phyloP scores from a whole-genome alignment of 2,113 vertebrate genomes.

The Pogona vitticeps region DNA sequence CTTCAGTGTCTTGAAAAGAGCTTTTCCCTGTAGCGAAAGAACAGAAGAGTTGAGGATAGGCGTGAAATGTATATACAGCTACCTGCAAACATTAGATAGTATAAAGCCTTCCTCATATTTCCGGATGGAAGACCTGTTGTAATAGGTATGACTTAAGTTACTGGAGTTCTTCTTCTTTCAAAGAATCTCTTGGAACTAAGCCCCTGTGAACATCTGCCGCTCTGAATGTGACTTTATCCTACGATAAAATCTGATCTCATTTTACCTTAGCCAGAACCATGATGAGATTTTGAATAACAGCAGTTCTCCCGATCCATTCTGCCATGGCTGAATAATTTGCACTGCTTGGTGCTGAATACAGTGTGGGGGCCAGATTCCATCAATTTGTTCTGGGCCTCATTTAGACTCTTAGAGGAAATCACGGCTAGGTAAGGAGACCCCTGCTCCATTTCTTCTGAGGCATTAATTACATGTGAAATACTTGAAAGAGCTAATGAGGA shows the following conservation, averaged over 20 bases:
- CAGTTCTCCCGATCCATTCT: neutral
- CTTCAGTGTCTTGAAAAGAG: too few species aligned
- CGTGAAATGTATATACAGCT: too few species aligned
- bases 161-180: neutral
- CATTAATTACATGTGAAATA: slow-evolving; percentile 28
- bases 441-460: neutral
- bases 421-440: neutral
- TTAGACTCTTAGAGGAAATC: neutral
- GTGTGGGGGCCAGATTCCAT: neutral
- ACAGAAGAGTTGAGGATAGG: too few species aligned
- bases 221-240: neutral
- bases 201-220: too few species aligned
- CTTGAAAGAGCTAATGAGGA: slow-evolving; percentile 38
- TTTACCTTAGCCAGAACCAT: neutral
- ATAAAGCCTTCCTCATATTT: neutral
- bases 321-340: neutral
- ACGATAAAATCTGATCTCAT: neutral
- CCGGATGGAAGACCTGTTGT: neutral
- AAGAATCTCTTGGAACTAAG: neutral
- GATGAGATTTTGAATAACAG: neutral
- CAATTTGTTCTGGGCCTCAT: neutral
- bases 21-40: too few species aligned
- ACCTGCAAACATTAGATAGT: neutral
- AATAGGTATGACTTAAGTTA: neutral
- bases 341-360: neutral